phyloP scores from a whole-genome alignment of 2,888 invertebrate species.

The Matsumyia berberina region DNA sequence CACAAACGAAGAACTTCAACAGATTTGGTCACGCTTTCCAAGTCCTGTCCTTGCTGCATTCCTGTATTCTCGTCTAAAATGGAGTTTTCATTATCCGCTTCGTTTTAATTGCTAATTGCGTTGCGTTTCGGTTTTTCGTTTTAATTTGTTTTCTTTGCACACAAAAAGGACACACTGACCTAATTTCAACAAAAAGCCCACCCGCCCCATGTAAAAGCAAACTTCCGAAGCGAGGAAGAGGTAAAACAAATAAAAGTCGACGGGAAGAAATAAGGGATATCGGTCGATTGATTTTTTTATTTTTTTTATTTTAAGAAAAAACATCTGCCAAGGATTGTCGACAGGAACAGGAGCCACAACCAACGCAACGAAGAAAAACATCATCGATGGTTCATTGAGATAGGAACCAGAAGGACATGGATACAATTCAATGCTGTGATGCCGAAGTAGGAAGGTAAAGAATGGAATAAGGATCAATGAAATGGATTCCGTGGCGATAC shows the following conservation, averaged over 20 bases:
- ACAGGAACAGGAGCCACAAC: not conserved
- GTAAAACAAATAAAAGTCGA: slow-evolving; percentile 9
- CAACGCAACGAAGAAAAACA: not conserved
- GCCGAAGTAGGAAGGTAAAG: not conserved
- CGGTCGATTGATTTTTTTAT: slow-evolving; percentile 1
- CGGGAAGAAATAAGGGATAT: slow-evolving; percentile 1
- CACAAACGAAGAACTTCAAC: not conserved
- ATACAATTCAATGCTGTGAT: slow-evolving; percentile 4
- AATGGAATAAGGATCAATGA: slow-evolving; percentile 19
- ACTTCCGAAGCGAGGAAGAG: not conserved
- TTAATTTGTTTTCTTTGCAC: not conserved
- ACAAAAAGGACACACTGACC: slow-evolving; percentile 7
- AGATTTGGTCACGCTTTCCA: not conserved
- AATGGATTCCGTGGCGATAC: slow-evolving; percentile 19
- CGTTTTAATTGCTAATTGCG: slow-evolving; percentile 16
- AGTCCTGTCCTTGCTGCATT: not conserved
- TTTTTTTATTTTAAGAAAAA: not conserved
- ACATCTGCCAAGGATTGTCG: not conserved
- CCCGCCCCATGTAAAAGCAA: not conserved
- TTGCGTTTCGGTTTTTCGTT: not conserved
- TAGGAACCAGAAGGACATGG: slow-evolving; percentile 11
- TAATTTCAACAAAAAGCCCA: not conserved
- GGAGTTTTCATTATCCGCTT: slow-evolving; percentile 8
- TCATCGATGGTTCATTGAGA: slow-evolving; percentile 18
- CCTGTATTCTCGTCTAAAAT: not conserved